Percentiles rank a stretch among this genome's conserved stretches.
These are phyloP conservation scores for Choloepus hoffmanni DNA, from an alignment of 2,113 vertebrate genomes.

Conservation along the genomic window DNA sequence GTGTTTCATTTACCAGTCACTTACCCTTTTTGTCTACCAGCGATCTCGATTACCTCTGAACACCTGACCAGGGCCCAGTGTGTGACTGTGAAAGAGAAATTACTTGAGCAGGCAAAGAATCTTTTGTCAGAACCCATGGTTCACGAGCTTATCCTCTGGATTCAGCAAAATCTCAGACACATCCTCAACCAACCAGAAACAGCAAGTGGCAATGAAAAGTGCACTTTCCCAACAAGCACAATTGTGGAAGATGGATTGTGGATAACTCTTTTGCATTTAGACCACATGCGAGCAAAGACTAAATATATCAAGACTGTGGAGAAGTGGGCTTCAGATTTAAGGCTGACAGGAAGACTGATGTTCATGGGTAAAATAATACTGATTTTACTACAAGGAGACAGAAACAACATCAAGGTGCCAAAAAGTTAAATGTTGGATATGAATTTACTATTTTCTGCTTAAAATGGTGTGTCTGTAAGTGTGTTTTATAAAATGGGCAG, in stretches of 20 bases:
- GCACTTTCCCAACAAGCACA: constrained; percentile 65
- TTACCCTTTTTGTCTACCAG: constrained; percentile 88
- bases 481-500: constrained; percentile 72
- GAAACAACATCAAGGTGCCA: constrained; percentile 89
- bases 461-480: constrained; percentile 66
- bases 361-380: constrained; percentile 91
- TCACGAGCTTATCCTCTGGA: constrained; percentile 90
- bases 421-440: constrained; percentile 76
- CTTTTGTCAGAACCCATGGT: constrained; percentile 90
- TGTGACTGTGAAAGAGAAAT: constrained; percentile 82
- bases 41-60: constrained; percentile 89
- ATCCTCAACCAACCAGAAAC: constrained; percentile 77
- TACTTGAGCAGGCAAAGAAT: constrained; percentile 87
- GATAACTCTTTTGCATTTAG: constrained; percentile 89
- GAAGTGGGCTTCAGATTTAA: constrained; percentile 90
- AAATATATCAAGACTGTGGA: constrained; percentile 91
- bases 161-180: constrained; percentile 87
- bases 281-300: constrained; percentile 93
- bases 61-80: constrained; percentile 89
- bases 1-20: constrained; percentile 89
- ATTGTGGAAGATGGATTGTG: constrained; percentile 81
- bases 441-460: constrained; percentile 77
- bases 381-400: constrained; percentile 92
- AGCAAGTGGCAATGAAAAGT: constrained; percentile 47
- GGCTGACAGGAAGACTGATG: constrained; percentile 91